Conservation (phyloP, 2,113 vertebrate species). For the Lasiurus cinereus region DNA sequence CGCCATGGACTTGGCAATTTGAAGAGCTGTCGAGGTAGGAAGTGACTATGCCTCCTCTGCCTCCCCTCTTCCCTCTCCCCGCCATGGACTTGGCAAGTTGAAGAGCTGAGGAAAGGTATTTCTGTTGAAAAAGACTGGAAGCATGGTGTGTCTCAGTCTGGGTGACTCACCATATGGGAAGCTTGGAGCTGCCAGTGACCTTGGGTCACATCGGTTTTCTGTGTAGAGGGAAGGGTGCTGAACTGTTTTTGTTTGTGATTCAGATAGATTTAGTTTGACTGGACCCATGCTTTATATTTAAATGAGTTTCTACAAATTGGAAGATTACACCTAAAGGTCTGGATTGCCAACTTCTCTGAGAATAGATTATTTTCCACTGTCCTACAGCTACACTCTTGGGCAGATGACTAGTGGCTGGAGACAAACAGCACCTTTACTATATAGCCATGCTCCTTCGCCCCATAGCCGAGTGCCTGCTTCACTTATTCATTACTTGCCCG, state of each 20-base stretch:
- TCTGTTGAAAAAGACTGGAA: not conserved
- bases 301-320: not conserved
- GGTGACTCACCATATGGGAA: not conserved
- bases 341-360: slow-evolving; percentile 2
- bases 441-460: not conserved
- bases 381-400: not conserved
- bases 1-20: not conserved
- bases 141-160: not conserved
- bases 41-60: not conserved
- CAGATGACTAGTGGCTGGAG: not conserved
- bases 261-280: not conserved
- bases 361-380: not conserved
- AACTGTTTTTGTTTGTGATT: not conserved
- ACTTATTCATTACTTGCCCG: not conserved
- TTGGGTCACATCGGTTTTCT: not conserved
- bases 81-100: not conserved
- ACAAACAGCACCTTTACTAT: not conserved
- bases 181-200: not conserved
- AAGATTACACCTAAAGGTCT: not conserved
- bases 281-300: not conserved
- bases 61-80: not conserved
- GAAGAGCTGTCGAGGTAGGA: not conserved
- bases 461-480: not conserved
- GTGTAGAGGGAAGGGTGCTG: not conserved
- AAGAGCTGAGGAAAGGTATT: not conserved